phyloP scores from a whole-genome alignment of 2,797 vertebrate genomes.

The Gambusia yucatana region DNA sequence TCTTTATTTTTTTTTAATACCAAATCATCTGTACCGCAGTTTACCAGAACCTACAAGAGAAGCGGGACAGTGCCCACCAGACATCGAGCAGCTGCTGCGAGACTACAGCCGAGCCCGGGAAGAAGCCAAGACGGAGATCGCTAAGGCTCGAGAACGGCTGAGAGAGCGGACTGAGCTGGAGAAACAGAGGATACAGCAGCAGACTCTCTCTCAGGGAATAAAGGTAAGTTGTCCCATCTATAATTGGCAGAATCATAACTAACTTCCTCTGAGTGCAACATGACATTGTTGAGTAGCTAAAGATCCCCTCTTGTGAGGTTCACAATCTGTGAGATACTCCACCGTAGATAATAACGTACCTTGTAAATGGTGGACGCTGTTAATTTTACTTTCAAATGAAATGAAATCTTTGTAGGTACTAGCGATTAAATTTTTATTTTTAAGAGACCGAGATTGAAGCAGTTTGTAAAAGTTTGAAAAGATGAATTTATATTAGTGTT shows the following conservation, averaged over 20 bases:
- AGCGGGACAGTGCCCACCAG: conserved; percentile 80
- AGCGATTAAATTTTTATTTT: not conserved
- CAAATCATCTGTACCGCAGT: conserved; percentile 61
- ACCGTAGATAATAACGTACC: not conserved
- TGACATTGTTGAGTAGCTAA: conserved; percentile 5
- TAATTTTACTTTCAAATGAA: not conserved
- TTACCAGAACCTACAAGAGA: conserved; percentile 70
- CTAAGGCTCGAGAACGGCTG: conserved; percentile 87
- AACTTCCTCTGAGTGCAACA: not conserved
- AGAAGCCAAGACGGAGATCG: conserved; percentile 91
- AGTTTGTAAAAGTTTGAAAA: not conserved
- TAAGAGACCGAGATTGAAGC: not conserved
- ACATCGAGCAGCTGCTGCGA: conserved; percentile 88
- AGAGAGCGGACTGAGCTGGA: conserved; percentile 89
- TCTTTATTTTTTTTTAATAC: not conserved
- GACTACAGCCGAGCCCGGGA: conserved; percentile 91
- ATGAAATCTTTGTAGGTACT: not conserved
- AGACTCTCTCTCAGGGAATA: conserved; percentile 81
- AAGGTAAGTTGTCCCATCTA: conserved; percentile 76
- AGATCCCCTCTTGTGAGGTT: not conserved
- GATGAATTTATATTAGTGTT: not conserved
- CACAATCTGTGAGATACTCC: not conserved
- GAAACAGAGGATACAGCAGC: conserved; percentile 88
- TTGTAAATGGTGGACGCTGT: not conserved
- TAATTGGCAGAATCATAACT: not conserved